A percentile compares a stretch with the other conserved stretches of the same genome.
Conservation (phyloP, 2,113 vertebrate genomes). For the Sinocyclocheilus rhinocerous region DNA sequence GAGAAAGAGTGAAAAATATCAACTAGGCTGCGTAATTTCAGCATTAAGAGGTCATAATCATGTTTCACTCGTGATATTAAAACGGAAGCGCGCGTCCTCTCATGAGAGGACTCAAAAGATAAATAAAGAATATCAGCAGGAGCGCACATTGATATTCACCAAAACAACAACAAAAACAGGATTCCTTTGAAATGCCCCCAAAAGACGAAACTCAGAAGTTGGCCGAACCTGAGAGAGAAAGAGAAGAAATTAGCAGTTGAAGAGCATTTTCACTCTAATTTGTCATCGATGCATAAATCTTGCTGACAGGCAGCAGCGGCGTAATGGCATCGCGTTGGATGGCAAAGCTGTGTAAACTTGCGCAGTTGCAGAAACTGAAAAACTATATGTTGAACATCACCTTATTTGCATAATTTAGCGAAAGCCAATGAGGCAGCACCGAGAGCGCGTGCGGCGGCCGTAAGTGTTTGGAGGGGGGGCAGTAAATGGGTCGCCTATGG, state of each 20-base stretch:
- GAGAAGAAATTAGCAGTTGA: constrained; percentile 41
- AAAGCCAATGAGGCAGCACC: constrained; percentile 99
- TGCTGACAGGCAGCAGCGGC: constrained; percentile 97
- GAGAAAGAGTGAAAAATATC: constrained; percentile 72
- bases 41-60: constrained; percentile 99
- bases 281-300: constrained; percentile 99
- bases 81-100: constrained; percentile 95
- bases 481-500: constrained; percentile 99
- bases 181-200: constrained; percentile 57
- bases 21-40: constrained; percentile 95
- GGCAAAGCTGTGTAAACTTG: constrained; percentile 99
- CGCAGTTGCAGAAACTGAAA: constrained; percentile 94
- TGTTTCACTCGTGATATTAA: constrained; percentile 99
- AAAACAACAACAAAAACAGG: constrained; percentile 55
- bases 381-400: constrained; percentile 98
- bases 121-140: constrained; percentile 57
- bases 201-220: constrained; percentile 76
- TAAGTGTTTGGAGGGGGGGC: constrained; percentile 99
- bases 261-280: constrained; percentile 90
- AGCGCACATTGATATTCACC: constrained; percentile 69
- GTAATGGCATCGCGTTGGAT: constrained; percentile 95
- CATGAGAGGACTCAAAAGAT: constrained; percentile 76
- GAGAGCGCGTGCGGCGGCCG: constrained; percentile 97
- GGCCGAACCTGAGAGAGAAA: constrained; percentile 75
- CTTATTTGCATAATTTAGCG: constrained; percentile 99